A percentile compares a stretch with the other conserved stretches of the same genome.
These are phyloP conservation scores for Mayetiola destructor DNA, from an alignment of 2,888 invertebrate species.

Conservation along the genomic window DNA sequence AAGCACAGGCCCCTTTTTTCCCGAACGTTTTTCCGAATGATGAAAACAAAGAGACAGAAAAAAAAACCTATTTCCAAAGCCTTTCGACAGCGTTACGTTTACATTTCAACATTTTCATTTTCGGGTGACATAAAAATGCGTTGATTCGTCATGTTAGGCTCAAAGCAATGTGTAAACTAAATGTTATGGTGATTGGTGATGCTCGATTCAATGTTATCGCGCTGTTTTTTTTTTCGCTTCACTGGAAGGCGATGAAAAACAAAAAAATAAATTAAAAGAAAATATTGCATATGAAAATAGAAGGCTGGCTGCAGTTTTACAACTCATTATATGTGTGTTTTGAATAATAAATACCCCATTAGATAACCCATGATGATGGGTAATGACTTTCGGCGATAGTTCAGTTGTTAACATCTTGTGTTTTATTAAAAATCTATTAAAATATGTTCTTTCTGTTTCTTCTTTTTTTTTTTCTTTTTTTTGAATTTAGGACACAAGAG, in stretches of 20 bases:
- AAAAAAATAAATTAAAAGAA: too few species aligned
- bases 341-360: slow-evolving; percentile 12
- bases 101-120: too few species aligned
- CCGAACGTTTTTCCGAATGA: too few species aligned
- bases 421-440: background rate
- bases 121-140: slow-evolving; percentile 1
- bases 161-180: background rate
- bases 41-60: background rate
- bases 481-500: too few species aligned
- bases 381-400: too few species aligned
- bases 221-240: too few species aligned
- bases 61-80: background rate
- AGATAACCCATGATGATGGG: background rate
- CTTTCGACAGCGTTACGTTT: too few species aligned
- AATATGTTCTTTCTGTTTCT: background rate
- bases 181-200: background rate
- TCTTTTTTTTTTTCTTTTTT: background rate
- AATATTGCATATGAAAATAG: background rate
- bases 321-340: slow-evolving; percentile 7
- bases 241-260: too few species aligned
- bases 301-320: slow-evolving; percentile 2
- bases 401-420: background rate
- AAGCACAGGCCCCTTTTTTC: too few species aligned
- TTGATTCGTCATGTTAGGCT: slow-evolving; percentile 1
- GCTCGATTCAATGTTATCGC: slow-evolving; percentile 5